Evolutionary conservation across 2,113 vertebrate species (phyloP), one percentile per base, ranked within the genome.

Genomic region (Lycaon pictus): DNA sequence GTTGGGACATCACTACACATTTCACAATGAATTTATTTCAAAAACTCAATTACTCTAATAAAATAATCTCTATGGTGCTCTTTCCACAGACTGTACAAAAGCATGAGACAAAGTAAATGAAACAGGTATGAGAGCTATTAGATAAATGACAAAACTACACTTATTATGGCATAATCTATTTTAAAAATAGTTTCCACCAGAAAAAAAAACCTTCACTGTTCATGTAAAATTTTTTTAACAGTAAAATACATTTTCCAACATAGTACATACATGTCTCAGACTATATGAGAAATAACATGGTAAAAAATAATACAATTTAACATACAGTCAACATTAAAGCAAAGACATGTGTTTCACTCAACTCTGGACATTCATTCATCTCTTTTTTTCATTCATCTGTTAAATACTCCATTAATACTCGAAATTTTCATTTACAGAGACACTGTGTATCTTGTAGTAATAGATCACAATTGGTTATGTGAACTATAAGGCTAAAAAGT

Each of bases 11-110:
- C 16, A 3, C 19, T 94, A 35, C 6, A 62, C 76, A 13, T 96
- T 97, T 92, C 63, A 56, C 3, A 60, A 76, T 90, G 29, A 90
- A 93, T 98, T 97, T 97, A 97, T 96, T 97, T 94, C 20, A 94
- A 93, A 85, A 97, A 93, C n/a, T 92, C 23, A 89, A 86, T 79
- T 76, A 81, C 79, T 92, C 19, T 67, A 93, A 63, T 79, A 91
- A 95, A 11, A 97, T 35, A 53, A 82, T 94, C 43, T 97, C 48
- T 90, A 83, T 17, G 92, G 6, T 89, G 25, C 20, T 89, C 81
- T 74, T 90, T 79, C 25, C 32, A 96, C 9, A 94, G 7, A 94
- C 1, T 90, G 11, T 56, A 94, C 80, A 97, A 92, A 96, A 79
- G 11, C 69, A 92, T 5, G 16, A 82, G 32, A 76, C 19, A 87